Conservation (phyloP, 2,113 vertebrate species). For the Leuciscus idus region DNA sequence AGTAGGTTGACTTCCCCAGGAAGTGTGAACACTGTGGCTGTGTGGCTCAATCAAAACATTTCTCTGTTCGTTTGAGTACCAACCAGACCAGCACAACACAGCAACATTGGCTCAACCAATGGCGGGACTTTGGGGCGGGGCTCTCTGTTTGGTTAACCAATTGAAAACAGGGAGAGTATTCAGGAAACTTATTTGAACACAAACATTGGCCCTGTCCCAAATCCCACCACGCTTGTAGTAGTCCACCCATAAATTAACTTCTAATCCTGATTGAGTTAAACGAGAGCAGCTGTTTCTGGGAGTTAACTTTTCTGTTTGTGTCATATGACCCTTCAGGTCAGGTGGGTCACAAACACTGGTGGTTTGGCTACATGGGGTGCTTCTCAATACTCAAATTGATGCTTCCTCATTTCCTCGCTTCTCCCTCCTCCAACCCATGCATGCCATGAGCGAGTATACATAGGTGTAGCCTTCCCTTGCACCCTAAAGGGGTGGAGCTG, state of each 20-base stretch:
- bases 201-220: not conserved
- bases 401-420: too few species aligned
- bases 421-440: too few species aligned
- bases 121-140: not conserved
- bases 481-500: too few species aligned
- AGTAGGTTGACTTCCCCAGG: not conserved
- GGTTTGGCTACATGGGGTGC: not conserved
- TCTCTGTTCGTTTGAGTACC: not conserved
- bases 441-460: too few species aligned
- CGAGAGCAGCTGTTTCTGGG: not conserved
- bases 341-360: not conserved
- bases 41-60: not conserved
- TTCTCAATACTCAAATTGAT: too few species aligned
- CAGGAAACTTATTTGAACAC: not conserved
- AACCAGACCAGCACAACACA: not conserved
- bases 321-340: not conserved
- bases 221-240: not conserved
- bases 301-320: not conserved
- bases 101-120: not conserved
- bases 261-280: not conserved
- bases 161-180: not conserved
- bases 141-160: not conserved
- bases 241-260: not conserved
- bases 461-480: too few species aligned
- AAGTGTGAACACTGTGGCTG: conserved; percentile 1